Conservation (phyloP, 2,888 invertebrate species). For the Byasa hedistus region DNA sequence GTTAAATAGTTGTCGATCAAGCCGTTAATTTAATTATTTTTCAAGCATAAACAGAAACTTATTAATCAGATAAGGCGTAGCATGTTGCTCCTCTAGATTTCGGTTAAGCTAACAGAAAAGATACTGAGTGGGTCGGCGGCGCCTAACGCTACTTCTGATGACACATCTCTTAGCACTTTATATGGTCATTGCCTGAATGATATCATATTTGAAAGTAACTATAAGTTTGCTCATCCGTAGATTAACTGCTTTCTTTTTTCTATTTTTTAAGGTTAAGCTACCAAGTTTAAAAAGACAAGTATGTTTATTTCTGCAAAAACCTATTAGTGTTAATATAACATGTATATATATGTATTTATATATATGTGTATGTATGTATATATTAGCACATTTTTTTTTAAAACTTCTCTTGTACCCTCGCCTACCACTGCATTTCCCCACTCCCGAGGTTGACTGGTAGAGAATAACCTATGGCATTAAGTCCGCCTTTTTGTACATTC, state of each 20-base stretch:
- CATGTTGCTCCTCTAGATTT: constrained; percentile 61
- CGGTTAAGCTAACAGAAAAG: constrained; percentile 59
- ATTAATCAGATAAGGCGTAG: constrained; percentile 38
- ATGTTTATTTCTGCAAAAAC: no score
- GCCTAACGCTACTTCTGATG: constrained; percentile 42
- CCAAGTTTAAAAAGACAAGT: no score
- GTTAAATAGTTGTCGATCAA: not conserved
- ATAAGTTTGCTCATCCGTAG: constrained; percentile 11
- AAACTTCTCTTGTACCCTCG: no score
- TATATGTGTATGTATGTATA: no score
- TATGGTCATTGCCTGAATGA: constrained; percentile 20
- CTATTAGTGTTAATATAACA: no score
- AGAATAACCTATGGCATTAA: no score
- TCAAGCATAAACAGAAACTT: constrained; percentile 29
- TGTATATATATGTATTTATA: no score
- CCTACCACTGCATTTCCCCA: no score
- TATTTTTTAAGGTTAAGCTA: not conserved
- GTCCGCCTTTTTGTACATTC: no score
- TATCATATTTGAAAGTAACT: constrained; percentile 24
- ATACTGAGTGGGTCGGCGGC: constrained; percentile 30
- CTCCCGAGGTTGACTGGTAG: no score
- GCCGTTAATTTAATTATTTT: not conserved
- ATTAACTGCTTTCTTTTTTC: constrained; percentile 18
- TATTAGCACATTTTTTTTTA: no score
- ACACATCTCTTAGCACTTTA: constrained; percentile 34